These are phyloP conservation scores for Aricia artaxerxes DNA, from an alignment of 2,888 invertebrate genomes.

Conservation along the genomic window DNA sequence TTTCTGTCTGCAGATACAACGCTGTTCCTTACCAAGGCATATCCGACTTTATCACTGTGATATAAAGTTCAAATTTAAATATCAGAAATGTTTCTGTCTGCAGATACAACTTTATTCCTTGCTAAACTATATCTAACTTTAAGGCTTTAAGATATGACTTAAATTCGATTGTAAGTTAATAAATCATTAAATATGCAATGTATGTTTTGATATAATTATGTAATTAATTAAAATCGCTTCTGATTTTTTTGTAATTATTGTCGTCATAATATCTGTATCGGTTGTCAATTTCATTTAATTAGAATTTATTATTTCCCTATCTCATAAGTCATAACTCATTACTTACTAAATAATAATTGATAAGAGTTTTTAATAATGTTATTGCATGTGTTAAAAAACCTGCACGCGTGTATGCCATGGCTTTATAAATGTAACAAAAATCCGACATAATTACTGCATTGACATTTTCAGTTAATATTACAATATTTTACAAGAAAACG, in stretches of 20 bases:
- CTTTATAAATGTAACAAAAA: no score
- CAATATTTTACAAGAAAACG: no score
- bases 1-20: background rate
- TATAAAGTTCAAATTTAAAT: background rate
- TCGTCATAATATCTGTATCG: slow-evolving; percentile 17
- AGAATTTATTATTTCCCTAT: background rate
- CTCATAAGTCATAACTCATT: background rate
- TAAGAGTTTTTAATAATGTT: background rate
- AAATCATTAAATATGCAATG: slow-evolving; percentile 3
- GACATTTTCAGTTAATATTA: no score
- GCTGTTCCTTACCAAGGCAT: slow-evolving; percentile 29
- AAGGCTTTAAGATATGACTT: background rate
- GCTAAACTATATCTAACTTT: background rate
- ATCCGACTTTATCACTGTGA: slow-evolving; percentile 37
- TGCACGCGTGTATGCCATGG: no score
- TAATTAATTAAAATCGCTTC: slow-evolving; percentile 4
- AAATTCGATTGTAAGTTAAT: background rate
- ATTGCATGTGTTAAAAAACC: background rate
- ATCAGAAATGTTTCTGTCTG: background rate
- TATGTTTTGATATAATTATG: slow-evolving; percentile 1
- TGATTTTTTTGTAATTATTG: slow-evolving; percentile 9
- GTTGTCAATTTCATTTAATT: slow-evolving; percentile 26
- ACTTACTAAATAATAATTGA: background rate
- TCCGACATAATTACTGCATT: no score
- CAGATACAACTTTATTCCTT: background rate